Conservation (phyloP, 2,113 vertebrate genomes). For the Gasterosteus nipponicus region DNA sequence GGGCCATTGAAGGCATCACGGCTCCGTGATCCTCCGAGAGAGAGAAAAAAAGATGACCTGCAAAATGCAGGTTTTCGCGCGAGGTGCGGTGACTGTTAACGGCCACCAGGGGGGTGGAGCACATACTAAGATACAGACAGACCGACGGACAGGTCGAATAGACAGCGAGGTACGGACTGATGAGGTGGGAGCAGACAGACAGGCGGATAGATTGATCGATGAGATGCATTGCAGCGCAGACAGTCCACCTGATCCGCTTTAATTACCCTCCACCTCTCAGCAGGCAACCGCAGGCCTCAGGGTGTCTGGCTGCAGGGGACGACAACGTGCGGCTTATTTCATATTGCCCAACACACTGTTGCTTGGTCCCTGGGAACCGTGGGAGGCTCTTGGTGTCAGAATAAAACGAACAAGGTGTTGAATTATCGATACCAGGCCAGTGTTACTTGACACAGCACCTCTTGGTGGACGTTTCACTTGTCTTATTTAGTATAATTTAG, state of each 20-base stretch:
- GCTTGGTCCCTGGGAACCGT: slow-evolving; percentile 12
- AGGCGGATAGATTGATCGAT: slow-evolving; percentile 8
- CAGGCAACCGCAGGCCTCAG: slow-evolving; percentile 38
- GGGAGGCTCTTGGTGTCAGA: not conserved
- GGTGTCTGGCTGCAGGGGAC: slow-evolving; percentile 30
- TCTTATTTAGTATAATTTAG: not conserved
- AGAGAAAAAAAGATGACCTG: not conserved
- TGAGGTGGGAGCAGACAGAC: no score
- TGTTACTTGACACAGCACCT: not conserved
- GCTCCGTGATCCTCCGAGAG: not conserved
- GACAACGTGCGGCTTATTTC: slow-evolving; percentile 25
- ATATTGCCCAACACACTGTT: slow-evolving; percentile 41
- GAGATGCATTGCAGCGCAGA: no score
- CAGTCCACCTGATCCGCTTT: slow-evolving; percentile 13
- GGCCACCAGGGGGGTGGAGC: slow-evolving; percentile 56
- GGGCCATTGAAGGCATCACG: slow-evolving; percentile 43
- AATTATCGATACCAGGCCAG: not conserved
- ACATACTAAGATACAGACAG: slow-evolving; percentile 3
- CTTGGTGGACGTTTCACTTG: no score
- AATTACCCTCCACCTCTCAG: slow-evolving; percentile 33
- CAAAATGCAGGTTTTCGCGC: not conserved
- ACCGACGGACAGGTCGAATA: not conserved
- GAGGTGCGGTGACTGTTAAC: slow-evolving; percentile 22
- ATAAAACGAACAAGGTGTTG: not conserved
- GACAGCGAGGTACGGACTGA: not conserved